Percentiles rank a stretch among this genome's conserved stretches.
These are phyloP conservation scores for Sminthopsis crassicaudata DNA, from an alignment of 2,113 vertebrate genomes.

Conservation along the genomic window DNA sequence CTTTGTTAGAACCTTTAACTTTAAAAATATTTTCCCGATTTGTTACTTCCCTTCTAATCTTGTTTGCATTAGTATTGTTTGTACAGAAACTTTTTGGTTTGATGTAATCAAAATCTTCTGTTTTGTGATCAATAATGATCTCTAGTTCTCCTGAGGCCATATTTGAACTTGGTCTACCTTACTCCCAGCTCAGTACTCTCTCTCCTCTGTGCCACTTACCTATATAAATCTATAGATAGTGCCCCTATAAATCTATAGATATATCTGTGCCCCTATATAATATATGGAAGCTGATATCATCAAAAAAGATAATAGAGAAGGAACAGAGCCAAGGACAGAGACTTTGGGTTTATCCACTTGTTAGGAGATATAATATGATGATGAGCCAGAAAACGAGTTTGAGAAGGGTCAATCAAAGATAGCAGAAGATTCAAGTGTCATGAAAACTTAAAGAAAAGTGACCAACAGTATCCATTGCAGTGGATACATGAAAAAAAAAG, in stretches of 20 bases:
- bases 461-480: neutral
- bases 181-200: neutral
- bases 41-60: too few relatives aligned
- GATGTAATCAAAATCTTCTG: too few relatives aligned
- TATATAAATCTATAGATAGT: neutral
- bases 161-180: neutral
- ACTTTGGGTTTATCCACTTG: neutral
- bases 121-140: too few relatives aligned
- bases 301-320: neutral
- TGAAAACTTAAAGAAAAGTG: neutral
- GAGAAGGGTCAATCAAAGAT: neutral
- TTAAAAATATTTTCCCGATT: too few relatives aligned
- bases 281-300: neutral
- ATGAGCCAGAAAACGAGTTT: neutral
- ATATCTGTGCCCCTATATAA: too few relatives aligned
- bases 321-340: neutral
- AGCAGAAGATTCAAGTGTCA: neutral
- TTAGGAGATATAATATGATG: neutral
- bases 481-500: neutral
- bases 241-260: too few relatives aligned
- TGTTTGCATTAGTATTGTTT: too few relatives aligned
- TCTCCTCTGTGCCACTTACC: neutral
- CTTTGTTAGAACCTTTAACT: too few relatives aligned
- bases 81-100: too few relatives aligned
- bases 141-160: neutral